These are phyloP conservation scores for Rhinoraja longicauda DNA, from an alignment of 2,797 vertebrate genomes.

Conservation along the genomic window DNA sequence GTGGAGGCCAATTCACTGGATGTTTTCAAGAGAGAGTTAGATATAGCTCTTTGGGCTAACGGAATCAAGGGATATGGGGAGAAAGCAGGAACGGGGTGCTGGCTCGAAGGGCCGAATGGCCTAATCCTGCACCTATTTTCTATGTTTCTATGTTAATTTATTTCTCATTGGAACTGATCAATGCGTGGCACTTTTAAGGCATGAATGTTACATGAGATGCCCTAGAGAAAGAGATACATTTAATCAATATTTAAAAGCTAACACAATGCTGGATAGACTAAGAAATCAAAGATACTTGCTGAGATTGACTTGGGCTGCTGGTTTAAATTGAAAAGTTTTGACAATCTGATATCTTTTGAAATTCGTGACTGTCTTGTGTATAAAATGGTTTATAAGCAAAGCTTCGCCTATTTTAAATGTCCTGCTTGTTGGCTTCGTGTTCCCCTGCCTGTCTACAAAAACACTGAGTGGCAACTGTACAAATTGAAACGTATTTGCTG, in stretches of 20 bases:
- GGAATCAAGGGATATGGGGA: too few species aligned
- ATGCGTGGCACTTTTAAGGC: too few species aligned
- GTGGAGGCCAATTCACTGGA: too few species aligned
- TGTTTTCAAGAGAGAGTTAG: too few species aligned
- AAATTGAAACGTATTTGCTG: neutral
- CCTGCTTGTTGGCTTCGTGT: neutral
- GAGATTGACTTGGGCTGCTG: neutral
- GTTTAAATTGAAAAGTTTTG: neutral
- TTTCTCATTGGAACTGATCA: too few species aligned
- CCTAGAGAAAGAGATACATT: neutral
- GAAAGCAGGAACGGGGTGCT: too few species aligned
- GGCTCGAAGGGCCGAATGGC: too few species aligned
- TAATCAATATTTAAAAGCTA: neutral
- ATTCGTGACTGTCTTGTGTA: neutral
- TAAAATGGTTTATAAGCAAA: neutral
- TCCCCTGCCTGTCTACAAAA: neutral
- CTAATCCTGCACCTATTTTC: too few species aligned
- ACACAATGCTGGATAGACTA: neutral
- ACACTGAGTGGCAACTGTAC: neutral
- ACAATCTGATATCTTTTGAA: neutral
- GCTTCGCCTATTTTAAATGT: neutral
- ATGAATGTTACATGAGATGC: too few species aligned
- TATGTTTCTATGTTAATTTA: too few species aligned
- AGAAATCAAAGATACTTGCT: neutral
- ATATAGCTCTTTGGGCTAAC: too few species aligned